Conservation (phyloP, 35 echinoderm and acorn worm species). For the Lytechinus variegatus region DNA sequence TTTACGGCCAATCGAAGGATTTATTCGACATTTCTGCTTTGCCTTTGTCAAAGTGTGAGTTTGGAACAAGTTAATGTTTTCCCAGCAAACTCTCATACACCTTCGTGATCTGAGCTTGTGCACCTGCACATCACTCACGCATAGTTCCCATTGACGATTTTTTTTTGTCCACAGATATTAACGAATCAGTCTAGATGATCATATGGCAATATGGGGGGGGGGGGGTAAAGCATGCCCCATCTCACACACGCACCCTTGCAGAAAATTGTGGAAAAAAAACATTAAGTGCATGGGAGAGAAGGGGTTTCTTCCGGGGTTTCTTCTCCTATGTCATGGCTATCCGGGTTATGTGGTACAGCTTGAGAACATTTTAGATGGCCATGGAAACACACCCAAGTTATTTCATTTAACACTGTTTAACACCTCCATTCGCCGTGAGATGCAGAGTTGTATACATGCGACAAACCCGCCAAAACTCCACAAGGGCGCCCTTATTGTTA, state of each 20-base stretch:
- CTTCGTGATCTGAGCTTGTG: neutral
- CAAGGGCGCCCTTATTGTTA: neutral
- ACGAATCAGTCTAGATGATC: neutral
- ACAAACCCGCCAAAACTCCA: neutral
- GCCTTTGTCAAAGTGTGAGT: neutral
- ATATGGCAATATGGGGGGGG: neutral
- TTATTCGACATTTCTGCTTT: neutral
- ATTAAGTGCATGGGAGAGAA: too few species aligned
- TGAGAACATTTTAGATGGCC: neutral
- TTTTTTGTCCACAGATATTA: neutral
- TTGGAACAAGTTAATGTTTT: conserved; percentile 5
- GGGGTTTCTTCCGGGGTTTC: too few species aligned
- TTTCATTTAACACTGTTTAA: neutral
- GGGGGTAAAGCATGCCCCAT: neutral
- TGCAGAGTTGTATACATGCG: neutral
- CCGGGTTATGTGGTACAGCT: neutral
- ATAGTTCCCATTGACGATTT: neutral
- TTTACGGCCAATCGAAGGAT: conserved; percentile 8
- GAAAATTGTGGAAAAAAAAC: too few species aligned
- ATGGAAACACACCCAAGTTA: neutral
- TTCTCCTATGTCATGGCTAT: too few species aligned
- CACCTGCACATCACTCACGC: neutral
- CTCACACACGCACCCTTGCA: too few species aligned
- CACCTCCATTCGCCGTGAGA: neutral
- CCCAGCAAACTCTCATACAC: neutral